Conservation (phyloP, 2,888 invertebrate species). For the Lydus trimaculatus region DNA sequence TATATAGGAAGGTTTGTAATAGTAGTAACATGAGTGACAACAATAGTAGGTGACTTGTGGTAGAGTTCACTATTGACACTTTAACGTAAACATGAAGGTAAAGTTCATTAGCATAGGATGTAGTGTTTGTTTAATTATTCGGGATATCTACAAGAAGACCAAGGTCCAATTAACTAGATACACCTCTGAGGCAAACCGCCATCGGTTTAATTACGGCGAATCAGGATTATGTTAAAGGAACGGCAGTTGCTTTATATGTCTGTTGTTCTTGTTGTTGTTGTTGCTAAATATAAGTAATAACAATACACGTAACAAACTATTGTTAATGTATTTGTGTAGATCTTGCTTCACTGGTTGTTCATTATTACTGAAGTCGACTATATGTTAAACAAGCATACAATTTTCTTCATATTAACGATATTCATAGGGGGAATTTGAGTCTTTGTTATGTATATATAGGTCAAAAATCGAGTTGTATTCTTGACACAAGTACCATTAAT, state of each 20-base stretch:
- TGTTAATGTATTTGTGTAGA: not conserved
- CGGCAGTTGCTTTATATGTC: not conserved
- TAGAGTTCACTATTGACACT: conserved; percentile 29
- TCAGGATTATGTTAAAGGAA: conserved; percentile 37
- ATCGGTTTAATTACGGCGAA: conserved; percentile 44
- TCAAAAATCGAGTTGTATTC: not conserved
- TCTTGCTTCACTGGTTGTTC: not conserved
- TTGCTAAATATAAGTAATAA: not conserved
- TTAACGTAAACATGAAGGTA: conserved; percentile 33
- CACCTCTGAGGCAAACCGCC: conserved; percentile 43
- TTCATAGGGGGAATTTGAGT: not conserved
- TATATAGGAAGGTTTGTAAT: conserved; percentile 14
- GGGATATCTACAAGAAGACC: conserved; percentile 38
- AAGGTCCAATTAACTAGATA: conserved; percentile 45
- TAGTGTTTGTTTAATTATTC: conserved; percentile 46
- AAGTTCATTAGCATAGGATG: conserved; percentile 44
- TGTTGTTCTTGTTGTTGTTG: not conserved
- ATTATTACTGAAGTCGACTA: not conserved
- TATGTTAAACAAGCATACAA: too few species aligned
- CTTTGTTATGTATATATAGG: not conserved
- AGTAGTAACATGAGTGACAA: not conserved
- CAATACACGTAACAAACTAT: not conserved
- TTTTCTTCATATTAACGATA: not conserved
- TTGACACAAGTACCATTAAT: not conserved
- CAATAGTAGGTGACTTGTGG: conserved; percentile 22